Base-by-base conservation (phyloP, 2,797 vertebrate genomes). In the Kryptolebias ocellatus region DNA sequence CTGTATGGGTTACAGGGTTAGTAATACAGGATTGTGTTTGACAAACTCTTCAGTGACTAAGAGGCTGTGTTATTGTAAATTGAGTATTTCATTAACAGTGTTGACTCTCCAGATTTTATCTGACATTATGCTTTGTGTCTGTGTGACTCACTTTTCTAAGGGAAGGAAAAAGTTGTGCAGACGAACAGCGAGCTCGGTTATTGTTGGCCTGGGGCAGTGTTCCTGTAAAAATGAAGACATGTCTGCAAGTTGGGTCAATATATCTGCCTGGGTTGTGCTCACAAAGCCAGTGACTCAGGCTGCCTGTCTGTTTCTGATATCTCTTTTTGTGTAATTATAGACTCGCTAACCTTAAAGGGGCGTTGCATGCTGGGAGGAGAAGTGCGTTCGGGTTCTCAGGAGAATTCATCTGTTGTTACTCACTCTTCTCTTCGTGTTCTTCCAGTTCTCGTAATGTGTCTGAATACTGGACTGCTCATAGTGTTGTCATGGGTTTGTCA, bases 251-350 rank as follows among this genome's bases (percentile, higher is more conserved):
- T 86, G 62, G 77, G 78, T 83, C 83, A 76, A 79, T 83, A 84
- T 76, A 83, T 92, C 81, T 82, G 84, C 80, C 44, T 62, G 83
- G 80, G 75, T 81, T 89, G 77, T 83, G 71, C 72, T 87, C 79
- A 74, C 81, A 73, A 81, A 85, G 89, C 66, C 66, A 54, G 69
- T 93, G 93, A 93, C 88, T 94, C 92, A 93, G 80, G 79, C 81
- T 83, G 85, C 72, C 84, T 90, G 89, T 88, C 87, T 91, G 83
- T 88, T 91, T 90, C 86, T 84, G 88, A 84, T 80, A 83, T 90
- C 85, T 93, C 83, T 90, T 89, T 87, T 87, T 92, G 85, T 87
- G 85, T 94, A 94, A 94, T 94, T 93, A 94, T 91, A 93, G 92
- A 87, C 87, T 81, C 80, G 84, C 79, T 87, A 58, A 81, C 83